These are phyloP conservation scores for Pachyseris speciosa DNA, from an alignment of 64 coral and sea anemone species.

Conservation along the genomic window DNA sequence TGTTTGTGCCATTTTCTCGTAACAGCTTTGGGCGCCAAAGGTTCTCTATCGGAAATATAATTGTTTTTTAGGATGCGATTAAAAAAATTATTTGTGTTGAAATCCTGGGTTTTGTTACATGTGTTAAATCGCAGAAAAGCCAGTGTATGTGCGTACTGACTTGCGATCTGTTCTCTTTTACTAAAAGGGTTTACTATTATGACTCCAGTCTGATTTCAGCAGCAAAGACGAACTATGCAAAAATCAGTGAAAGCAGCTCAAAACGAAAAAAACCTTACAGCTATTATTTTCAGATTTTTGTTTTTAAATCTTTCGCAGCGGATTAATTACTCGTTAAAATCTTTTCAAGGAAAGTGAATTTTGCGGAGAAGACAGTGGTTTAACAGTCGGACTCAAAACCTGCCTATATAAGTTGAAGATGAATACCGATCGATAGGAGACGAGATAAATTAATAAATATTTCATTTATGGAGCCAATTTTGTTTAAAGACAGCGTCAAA, in stretches of 20 bases:
- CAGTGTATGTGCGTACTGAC: no score
- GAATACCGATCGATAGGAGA: neutral
- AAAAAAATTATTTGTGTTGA: no score
- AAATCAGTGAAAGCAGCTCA: neutral
- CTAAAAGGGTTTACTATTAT: neutral
- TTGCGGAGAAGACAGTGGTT: neutral
- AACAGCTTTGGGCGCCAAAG: no score
- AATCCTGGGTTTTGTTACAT: no score
- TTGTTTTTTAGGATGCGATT: no score
- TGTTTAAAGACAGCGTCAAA: neutral
- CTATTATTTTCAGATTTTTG: neutral
- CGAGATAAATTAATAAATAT: neutral
- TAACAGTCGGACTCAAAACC: neutral
- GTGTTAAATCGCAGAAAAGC: no score
- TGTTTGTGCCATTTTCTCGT: no score
- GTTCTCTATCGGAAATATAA: neutral
- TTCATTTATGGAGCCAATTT: neutral
- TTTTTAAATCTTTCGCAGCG: no score
- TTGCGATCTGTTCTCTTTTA: neutral
- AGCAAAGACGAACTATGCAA: neutral
- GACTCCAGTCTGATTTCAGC: neutral
- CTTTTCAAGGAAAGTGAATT: neutral
- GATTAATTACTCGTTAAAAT: neutral
- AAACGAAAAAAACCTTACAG: neutral
- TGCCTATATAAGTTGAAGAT: neutral